phyloP scores from a whole-genome alignment of 2,888 invertebrate genomes.

The Dioctria rufipes region DNA sequence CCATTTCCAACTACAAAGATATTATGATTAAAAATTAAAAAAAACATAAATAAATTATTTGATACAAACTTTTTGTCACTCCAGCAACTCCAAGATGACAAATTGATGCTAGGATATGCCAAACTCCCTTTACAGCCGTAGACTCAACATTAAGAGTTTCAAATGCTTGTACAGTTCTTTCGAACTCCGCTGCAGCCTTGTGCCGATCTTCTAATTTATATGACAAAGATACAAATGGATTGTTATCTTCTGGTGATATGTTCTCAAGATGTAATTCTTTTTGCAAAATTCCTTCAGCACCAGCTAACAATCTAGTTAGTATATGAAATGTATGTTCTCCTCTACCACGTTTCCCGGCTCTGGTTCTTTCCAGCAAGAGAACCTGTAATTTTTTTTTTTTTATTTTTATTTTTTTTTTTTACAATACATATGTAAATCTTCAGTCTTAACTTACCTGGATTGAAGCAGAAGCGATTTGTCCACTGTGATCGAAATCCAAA shows the following conservation, averaged over 20 bases:
- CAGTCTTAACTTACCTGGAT: slow-evolving; percentile 76
- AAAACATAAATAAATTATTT: slow-evolving; percentile 21
- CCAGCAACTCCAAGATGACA: slow-evolving; percentile 94
- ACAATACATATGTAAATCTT: neutral
- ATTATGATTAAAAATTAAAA: neutral
- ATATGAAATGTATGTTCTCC: slow-evolving; percentile 76
- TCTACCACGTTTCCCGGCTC: slow-evolving; percentile 78
- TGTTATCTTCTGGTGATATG: slow-evolving; percentile 77
- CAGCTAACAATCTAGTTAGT: slow-evolving; percentile 74
- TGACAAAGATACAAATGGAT: slow-evolving; percentile 84
- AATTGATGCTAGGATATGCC: slow-evolving; percentile 92
- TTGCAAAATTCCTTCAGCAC: slow-evolving; percentile 85
- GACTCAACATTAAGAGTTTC: slow-evolving; percentile 82
- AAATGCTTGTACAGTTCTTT: slow-evolving; percentile 84
- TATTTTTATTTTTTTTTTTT: too few relatives aligned
- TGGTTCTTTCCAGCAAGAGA: slow-evolving; percentile 84
- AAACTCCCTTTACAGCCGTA: slow-evolving; percentile 86
- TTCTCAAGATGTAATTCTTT: slow-evolving; percentile 88
- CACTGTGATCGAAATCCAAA: slow-evolving; percentile 94
- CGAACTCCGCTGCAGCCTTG: slow-evolving; percentile 85
- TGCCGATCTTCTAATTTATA: slow-evolving; percentile 87
- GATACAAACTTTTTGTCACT: slow-evolving; percentile 78
- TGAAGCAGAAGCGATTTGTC: slow-evolving; percentile 90
- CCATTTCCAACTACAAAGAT: slow-evolving; percentile 65
- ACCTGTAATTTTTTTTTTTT: slow-evolving; percentile 74